Evolutionary conservation across 2,797 vertebrate species (phyloP), one percentile per base, ranked within the genome.

Genomic region (Mastacembelus armatus): DNA sequence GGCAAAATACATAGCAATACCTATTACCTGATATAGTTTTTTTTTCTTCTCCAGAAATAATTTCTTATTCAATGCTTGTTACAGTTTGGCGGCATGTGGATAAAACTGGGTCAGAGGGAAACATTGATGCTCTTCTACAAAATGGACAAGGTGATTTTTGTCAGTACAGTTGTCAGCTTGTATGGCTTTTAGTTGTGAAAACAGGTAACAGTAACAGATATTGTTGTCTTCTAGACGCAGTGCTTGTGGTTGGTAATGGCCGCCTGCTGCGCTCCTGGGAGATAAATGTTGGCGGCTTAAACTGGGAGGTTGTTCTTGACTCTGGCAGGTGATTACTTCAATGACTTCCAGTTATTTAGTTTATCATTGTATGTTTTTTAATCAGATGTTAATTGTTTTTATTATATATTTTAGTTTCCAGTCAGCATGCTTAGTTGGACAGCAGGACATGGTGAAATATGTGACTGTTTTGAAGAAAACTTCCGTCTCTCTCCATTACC

Each of bases 1-100:
- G 8, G 3, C 7, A 26, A 40, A 5, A 3, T 21, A 1, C 4
- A 22, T n/a, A 22, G 26, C 47, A 22, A 36, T 14, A 14, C 14
- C 14, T 36, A 5, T 5, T 14, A 14, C 10, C 5, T 16, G 4
- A 36, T 3, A 2, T 36, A 36, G 2, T n/a, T 38, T 38, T 38
- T 9, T 38, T n/a, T n/a, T n/a, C n/a, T n/a, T n/a, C n/a, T n/a
- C n/a, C n/a, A n/a, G n/a, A 2, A n/a, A n/a, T 38, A 16, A 7
- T n/a, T 50, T 15, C 18, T 54, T 44, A 4, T 48, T 56, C 0
- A 4, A 49, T 74, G 16, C 77, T 40, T 85, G 1, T 57, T 74
- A 61, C 81, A 99, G 98, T 96, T 48, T 99, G 98, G 98, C 92
- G 98, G 73, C 98, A 99, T 39, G 95, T 97, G 22, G 97, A 99